A percentile compares a stretch with the other conserved stretches of the same genome.
Evolutionary conservation across 2,113 vertebrate genomes (phyloP).

Genomic region (Rousettus leschenaultii): DNA sequence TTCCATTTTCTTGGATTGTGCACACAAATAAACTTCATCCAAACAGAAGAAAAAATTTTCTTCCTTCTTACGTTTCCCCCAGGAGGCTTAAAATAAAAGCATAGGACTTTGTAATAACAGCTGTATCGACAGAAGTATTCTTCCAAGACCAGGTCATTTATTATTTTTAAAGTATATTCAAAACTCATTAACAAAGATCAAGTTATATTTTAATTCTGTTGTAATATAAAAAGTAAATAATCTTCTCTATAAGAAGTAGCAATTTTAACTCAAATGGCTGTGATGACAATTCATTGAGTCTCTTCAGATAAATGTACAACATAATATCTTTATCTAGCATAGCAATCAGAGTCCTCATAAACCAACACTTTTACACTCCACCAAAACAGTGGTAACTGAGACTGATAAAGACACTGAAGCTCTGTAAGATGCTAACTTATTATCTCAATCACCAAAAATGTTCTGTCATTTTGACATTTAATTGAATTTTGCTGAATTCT

Average conservation of each 20-base stretch:
- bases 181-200: constrained; percentile 35
- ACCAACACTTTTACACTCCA: not conserved
- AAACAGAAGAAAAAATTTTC: not conserved
- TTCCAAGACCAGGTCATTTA: not conserved
- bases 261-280: not conserved
- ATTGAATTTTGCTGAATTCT: constrained; percentile 7
- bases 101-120: not conserved
- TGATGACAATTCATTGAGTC: not conserved
- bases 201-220: constrained; percentile 20
- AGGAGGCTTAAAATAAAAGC: constrained; percentile 24
- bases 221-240: constrained; percentile 28
- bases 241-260: not conserved
- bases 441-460: not conserved
- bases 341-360: not conserved
- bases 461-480: not conserved
- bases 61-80: not conserved
- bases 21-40: constrained; percentile 35
- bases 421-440: not conserved
- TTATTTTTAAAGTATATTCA: constrained; percentile 25
- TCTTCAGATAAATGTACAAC: not conserved
- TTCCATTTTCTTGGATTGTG: not conserved
- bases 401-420: not conserved
- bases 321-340: not conserved
- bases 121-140: not conserved
- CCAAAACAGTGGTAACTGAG: not conserved